Base-by-base conservation (phyloP, 2,113 vertebrate genomes). In the Rana temporaria region DNA sequence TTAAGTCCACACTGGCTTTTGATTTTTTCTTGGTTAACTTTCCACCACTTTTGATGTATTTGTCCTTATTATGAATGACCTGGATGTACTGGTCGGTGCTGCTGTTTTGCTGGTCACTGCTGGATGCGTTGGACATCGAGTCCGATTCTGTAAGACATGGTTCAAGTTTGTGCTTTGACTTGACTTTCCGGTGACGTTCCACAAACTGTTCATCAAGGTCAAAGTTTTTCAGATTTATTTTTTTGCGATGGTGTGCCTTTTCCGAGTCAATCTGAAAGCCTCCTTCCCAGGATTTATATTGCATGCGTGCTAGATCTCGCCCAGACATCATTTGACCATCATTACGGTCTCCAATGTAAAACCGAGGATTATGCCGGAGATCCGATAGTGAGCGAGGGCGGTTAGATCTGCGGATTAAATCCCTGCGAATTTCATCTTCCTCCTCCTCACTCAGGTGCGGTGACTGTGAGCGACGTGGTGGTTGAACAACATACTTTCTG, bases 71-170 rank as follows among this genome's bases (percentile, higher is more conserved):
- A 8, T 93, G 95, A 79, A 94, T 93, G 84, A 96, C 94, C 77
- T 96, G 96, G 19, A 97, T 95, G 76, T 96, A 96, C 81, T 96
- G 96, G 88, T 97, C 96, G 0, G 93, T 92, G 88, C 95, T 90
- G 88, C 96, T 95, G 87, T 92, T 95, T 85, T 96, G 96, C 0
- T 93, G 97, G 86, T 99, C 98, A 0, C 96, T 97, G 87, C 96
- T 98, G 65, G 98, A 99, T 4, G 92, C 94, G 9, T 94, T 75
- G 0, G 97, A 98, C 48, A 92, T 60, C 0, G 97, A 97, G 82
- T 98, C 97, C 0, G 97, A 98, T 69, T 99, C 97, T 0, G 96
- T 96, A 69, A 92, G 85, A 4, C 94, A 90, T 0, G 91, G 93
- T 20, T 96, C 92, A 1, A 87, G 71, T 84, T 92, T 93, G 3